Evolutionary conservation across 1,140 invertebrate species (phyloP).

Genomic region (Drosophila grimshawi): DNA sequence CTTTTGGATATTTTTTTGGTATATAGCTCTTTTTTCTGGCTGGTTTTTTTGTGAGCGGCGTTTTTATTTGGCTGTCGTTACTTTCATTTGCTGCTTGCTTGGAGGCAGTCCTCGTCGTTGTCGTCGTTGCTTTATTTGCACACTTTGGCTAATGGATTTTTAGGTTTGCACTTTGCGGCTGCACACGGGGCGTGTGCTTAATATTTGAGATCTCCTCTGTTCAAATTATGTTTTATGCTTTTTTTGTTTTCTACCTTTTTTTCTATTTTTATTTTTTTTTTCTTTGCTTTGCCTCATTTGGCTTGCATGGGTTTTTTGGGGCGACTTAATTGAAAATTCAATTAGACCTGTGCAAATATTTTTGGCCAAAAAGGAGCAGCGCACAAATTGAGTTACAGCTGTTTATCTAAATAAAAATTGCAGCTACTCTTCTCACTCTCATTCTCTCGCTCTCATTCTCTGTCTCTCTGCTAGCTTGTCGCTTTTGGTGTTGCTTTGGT

Average conservation of each 20-base stretch:
- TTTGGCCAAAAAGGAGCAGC: slow-evolving; percentile 54
- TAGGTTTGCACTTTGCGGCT: slow-evolving; percentile 64
- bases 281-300: slow-evolving; percentile 59
- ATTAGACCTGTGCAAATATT: slow-evolving; percentile 83
- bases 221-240: slow-evolving; percentile 65
- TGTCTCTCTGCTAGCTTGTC: slow-evolving; percentile 12
- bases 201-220: slow-evolving; percentile 60
- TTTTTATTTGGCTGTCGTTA: slow-evolving; percentile 79
- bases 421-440: slow-evolving; percentile 24
- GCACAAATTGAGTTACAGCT: slow-evolving; percentile 78
- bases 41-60: slow-evolving; percentile 30
- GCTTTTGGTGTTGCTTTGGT: not conserved
- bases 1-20: slow-evolving; percentile 33
- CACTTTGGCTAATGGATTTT: slow-evolving; percentile 79
- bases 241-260: not conserved
- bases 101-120: slow-evolving; percentile 41
- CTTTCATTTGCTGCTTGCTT: slow-evolving; percentile 68
- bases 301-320: slow-evolving; percentile 49
- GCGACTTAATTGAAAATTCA: slow-evolving; percentile 83
- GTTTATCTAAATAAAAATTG: slow-evolving; percentile 79
- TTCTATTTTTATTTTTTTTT: not conserved
- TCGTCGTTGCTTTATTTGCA: slow-evolving; percentile 64
- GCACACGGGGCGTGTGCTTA: slow-evolving; percentile 76
- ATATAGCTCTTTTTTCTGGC: slow-evolving; percentile 26
- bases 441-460: not conserved